Evolutionary conservation across 2,888 invertebrate species (phyloP), one percentile per base, ranked within the genome.

Genomic region (Stenoptilia bipunctidactyla): DNA sequence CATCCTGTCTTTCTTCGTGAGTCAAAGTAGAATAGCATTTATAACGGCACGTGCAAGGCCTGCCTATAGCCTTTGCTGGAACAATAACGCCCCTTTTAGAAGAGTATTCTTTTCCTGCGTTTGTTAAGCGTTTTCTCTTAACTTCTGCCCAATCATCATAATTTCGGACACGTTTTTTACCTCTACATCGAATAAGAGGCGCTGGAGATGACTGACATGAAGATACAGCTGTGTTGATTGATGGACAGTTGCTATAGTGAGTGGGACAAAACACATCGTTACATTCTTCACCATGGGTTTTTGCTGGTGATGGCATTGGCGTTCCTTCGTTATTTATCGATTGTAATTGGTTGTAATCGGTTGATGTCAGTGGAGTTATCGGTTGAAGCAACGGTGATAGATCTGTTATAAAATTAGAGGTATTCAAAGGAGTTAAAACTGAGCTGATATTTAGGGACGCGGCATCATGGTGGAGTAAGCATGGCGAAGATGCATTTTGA

Each of bases 121-220:
- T 49, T 40, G 45, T 47, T 27, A 43, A 43, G 36, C 43, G 43
- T 41, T 49, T 47, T 25, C 46, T 40, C 45, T 47, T 47, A 20
- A 45, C 1, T 13, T 47, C 45, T 40, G 36, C 36, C 44, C 46
- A 49, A 42, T 46, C 38, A 41, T 45, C 41, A 41, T 33, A 37
- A 33, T 5, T 37, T n/a, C 37, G 6, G 10, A 4, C 10, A n/a
- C 33, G 33, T 12, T 33, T 33, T 33, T 12, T 33, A 33, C 10
- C 12, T 12, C 10, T 33, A n/a, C 12, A n/a, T n/a, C 4, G 33
- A 9, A 12, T 33, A 33, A 12, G 5, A 33, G 5, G 6, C 8
- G 5, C n/a, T 6, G 12, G 4, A 4, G 10, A 4, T 4, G 4
- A 4, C 4, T 12, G 6, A 4, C 12, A 12, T 12, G 33, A n/a